Percentiles rank a stretch among this genome's conserved stretches.
These are phyloP conservation scores for Bombus picipes DNA, from an alignment of 1,140 invertebrate species.

Conservation along the genomic window DNA sequence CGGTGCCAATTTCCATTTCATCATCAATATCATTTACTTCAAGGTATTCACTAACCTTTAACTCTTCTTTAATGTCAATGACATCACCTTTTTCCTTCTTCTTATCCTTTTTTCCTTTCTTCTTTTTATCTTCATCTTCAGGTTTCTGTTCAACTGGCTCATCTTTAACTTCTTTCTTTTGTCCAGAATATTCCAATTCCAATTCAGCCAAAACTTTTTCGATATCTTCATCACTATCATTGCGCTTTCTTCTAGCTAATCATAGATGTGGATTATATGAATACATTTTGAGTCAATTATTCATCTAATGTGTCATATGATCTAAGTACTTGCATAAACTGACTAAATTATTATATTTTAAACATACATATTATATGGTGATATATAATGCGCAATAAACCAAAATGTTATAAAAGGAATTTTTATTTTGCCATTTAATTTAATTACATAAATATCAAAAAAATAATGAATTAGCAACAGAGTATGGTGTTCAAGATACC, in stretches of 20 bases:
- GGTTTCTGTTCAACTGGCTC: conserved; percentile 68
- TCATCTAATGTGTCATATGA: neutral
- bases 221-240: conserved; percentile 92
- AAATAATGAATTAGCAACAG: neutral
- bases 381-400: neutral
- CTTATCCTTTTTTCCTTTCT: conserved; percentile 81
- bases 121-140: conserved; percentile 77
- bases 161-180: conserved; percentile 74
- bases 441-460: neutral
- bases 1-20: conserved; percentile 83
- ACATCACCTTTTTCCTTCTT: conserved; percentile 80
- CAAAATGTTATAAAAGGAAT: neutral
- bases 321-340: neutral
- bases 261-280: neutral
- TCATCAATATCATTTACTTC: conserved; percentile 76
- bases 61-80: conserved; percentile 80
- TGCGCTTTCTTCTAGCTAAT: conserved; percentile 86
- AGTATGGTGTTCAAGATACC: neutral
- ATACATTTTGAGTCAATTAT: neutral
- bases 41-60: neutral
- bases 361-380: neutral
- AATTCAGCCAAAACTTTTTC: conserved; percentile 92
- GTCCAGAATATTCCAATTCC: conserved; percentile 89
- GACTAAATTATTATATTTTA: neutral
- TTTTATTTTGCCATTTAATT: conserved; percentile 1